Base-by-base conservation (phyloP, 1,140 invertebrate genomes). In the Leptinotarsa defecta region DNA sequence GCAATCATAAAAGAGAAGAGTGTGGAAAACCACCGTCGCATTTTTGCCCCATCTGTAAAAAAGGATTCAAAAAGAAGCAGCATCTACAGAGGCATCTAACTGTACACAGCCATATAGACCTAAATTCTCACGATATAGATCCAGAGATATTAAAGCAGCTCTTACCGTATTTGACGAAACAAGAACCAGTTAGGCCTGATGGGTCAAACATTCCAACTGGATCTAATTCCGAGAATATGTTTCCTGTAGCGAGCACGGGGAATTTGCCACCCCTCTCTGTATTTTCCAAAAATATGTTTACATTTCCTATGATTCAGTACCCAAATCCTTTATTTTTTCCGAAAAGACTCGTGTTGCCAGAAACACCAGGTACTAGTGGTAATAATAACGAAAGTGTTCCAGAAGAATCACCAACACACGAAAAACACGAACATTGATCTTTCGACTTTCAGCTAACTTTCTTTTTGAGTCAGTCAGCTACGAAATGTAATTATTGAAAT, bases 11-110 rank as follows among this genome's bases (percentile, higher is more conserved):
- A 76, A 74, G 80, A 74, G 81, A 83, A 24, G 81, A 82, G 71
- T 84, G 83, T 52, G 82, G 82, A 27, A 83, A 81, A 77, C 75
- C 75, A 6, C 83, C 83, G 3, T 81, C 79, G 4, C 79, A 83
- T 78, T 83, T 83, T 71, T 91, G 90, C 75, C 87, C 87, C 17
- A 48, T 81, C 15, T 95, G 94, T 85, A 88, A 90, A 11, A 94
- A 93, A 86, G 91, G 90, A 75, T 92, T 92, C 69, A 92, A 93
- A 80, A 93, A 84, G 72, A 86, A 83, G 71, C 86, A 85, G 0
- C 87, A 88, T 70, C 80, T 88, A 49, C 85, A 86, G 48, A 80
- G 86, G 49, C 88, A 89, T 76, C 83, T 86, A 74, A 74, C 64
- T 62, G 72, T 79, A 22, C 81, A 82, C 67, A 71, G 75, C 27